Conservation (phyloP, 2,797 vertebrate species). For the Mionectes olivaceus region DNA sequence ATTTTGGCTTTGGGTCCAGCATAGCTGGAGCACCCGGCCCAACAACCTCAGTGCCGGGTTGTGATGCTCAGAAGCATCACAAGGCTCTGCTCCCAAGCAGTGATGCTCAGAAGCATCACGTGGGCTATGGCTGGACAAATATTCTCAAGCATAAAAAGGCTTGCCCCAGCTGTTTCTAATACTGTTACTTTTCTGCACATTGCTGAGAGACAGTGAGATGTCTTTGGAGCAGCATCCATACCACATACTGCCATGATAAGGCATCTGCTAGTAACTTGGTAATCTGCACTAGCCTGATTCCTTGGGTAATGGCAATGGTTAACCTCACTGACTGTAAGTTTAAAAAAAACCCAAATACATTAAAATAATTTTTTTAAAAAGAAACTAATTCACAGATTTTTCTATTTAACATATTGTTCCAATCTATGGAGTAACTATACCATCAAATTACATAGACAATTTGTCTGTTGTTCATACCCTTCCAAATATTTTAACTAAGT, state of each 20-base stretch:
- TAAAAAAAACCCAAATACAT: neutral
- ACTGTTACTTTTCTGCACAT: neutral
- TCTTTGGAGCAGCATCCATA: neutral
- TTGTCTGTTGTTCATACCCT: neutral
- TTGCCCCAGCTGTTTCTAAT: neutral
- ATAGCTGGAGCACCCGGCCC: neutral
- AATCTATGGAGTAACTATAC: neutral
- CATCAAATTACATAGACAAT: neutral
- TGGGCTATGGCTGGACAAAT: neutral
- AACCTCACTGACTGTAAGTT: neutral
- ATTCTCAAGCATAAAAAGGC: neutral
- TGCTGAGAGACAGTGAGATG: neutral
- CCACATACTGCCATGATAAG: neutral
- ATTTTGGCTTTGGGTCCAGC: neutral
- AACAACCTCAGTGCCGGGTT: neutral
- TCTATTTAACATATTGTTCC: neutral
- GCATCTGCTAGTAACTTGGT: neutral
- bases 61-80: neutral
- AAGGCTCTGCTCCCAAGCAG: no score
- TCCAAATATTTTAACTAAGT: slow-evolving; percentile 1
- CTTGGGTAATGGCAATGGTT: neutral
- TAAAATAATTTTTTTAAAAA: neutral
- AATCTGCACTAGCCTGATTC: neutral
- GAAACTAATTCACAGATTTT: neutral
- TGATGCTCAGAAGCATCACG: neutral